Evolutionary conservation across 2,888 invertebrate genomes (phyloP), one percentile per base, ranked within the genome.

Genomic region (Lymantria dispar): DNA sequence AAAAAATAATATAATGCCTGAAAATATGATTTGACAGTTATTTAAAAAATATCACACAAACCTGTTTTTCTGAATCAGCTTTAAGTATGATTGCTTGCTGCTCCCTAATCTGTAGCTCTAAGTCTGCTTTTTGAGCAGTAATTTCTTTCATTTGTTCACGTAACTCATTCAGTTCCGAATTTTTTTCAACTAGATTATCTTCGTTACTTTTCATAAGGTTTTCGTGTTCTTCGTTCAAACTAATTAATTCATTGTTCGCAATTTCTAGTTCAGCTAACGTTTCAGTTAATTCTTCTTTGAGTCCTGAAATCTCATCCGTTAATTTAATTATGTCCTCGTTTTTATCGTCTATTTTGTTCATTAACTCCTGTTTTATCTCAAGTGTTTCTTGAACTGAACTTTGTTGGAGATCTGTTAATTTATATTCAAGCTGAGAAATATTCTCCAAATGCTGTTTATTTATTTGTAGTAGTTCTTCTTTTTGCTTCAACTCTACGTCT

Each of bases 281-380:
- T 62, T 85, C 83, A 42, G 76, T 76, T 9, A 87, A 64, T 43
- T 83, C 83, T n/a, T 87, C 85, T 52, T 77, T 78, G 31, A 87
- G 65, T 48, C 73, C 71, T 1, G 63, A 46, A 15, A 78, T 67
- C 45, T 82, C 81, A 50, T 79, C 76, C 2, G 77, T 56, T 11
- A 80, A 53, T 48, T 84, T 83, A 48, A 85, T 82, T 7, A 87
- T 68, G 71, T 92, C 85, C 15, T 84, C 68, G 70, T 90, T 89
- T 49, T 76, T 76, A 51, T 72, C 67, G 30, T 57, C 52, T 66
- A 49, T 50, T 15, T 50, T 54, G 47, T 62, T 58, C 31, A 72
- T 40, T 10, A 40, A 57, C 44, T 70, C 56, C n/a, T 70, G 56
- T 48, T 76, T 68, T 13, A 77, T 49, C n/a, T 58, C 45, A 22